Conservation (phyloP, 2,113 vertebrate genomes). For the Vanacampus margaritifer region DNA sequence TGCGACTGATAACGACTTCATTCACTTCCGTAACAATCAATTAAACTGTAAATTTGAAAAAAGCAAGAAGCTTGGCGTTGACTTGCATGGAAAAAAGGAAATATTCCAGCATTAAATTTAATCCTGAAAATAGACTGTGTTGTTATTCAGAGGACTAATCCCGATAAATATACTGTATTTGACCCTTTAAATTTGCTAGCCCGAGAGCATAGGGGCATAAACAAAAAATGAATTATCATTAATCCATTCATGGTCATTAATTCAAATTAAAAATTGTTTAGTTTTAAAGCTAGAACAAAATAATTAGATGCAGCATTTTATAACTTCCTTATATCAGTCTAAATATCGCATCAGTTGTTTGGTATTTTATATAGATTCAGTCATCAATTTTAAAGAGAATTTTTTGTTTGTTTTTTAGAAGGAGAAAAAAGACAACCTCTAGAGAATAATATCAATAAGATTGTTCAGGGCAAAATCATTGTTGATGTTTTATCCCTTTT, state of each 20-base stretch:
- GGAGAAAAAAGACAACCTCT: too few relatives aligned
- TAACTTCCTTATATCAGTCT: too few relatives aligned
- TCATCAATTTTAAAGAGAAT: too few relatives aligned
- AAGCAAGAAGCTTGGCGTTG: not conserved
- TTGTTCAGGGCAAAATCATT: too few relatives aligned
- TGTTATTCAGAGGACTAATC: slow-evolving; percentile 21
- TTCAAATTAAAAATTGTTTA: not conserved
- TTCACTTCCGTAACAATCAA: not conserved
- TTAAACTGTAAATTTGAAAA: not conserved
- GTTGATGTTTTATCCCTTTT: too few relatives aligned
- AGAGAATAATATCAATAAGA: too few relatives aligned
- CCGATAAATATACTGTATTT: slow-evolving; percentile 13
- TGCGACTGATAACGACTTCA: not conserved
- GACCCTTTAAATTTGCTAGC: slow-evolving; percentile 10
- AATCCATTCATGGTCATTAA: not conserved
- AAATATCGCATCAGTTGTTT: too few relatives aligned
- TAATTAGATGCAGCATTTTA: too few relatives aligned
- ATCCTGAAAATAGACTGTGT: slow-evolving; percentile 16
- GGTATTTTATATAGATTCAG: too few relatives aligned
- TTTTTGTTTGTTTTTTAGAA: too few relatives aligned
- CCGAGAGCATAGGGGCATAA: not conserved
- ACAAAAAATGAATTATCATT: slow-evolving; percentile 12
- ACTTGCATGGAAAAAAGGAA: not conserved
- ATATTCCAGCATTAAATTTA: not conserved
- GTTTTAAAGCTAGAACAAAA: too few relatives aligned